phyloP scores from a whole-genome alignment of 1,140 invertebrate genomes.

The Proales similis region DNA sequence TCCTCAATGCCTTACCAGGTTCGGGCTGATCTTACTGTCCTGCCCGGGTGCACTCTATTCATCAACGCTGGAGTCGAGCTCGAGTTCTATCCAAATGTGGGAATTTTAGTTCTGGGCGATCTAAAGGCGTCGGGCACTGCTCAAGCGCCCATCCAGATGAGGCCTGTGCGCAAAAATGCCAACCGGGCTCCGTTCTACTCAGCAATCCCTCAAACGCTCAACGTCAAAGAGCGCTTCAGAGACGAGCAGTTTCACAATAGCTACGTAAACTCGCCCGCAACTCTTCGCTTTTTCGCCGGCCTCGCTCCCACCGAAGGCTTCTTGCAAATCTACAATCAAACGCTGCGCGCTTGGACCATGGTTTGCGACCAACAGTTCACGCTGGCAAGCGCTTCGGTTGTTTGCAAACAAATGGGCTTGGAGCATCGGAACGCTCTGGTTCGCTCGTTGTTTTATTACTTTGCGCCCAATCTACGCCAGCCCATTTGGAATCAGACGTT shows the following conservation, averaged over 20 bases:
- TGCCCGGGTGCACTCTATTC: conserved; percentile 75
- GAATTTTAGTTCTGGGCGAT: conserved; percentile 85
- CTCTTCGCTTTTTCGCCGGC: conserved; percentile 1
- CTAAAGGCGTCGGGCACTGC: conserved; percentile 73
- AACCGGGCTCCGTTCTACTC: background rate
- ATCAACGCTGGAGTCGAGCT: conserved; percentile 82
- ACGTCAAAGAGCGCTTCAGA: background rate
- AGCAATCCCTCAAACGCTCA: background rate
- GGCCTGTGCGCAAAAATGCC: conserved; percentile 38
- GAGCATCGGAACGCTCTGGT: conserved; percentile 22
- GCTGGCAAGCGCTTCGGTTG: conserved; percentile 1
- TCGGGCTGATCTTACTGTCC: conserved; percentile 85
- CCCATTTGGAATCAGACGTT: conserved; percentile 36
- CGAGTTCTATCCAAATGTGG: conserved; percentile 91
- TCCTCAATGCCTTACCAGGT: conserved; percentile 70
- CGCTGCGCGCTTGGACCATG: conserved; percentile 89
- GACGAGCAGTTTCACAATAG: background rate
- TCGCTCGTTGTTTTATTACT: conserved; percentile 22
- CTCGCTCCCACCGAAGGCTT: conserved; percentile 60
- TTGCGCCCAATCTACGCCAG: conserved; percentile 20
- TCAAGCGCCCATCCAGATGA: conserved; percentile 62
- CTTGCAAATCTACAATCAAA: conserved; percentile 85
- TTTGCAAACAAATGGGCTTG: conserved; percentile 34
- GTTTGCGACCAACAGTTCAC: conserved; percentile 88
- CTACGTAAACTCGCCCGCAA: background rate